Conservation (phyloP, 2,797 vertebrate genomes). For the Adrianichthys oophorus region DNA sequence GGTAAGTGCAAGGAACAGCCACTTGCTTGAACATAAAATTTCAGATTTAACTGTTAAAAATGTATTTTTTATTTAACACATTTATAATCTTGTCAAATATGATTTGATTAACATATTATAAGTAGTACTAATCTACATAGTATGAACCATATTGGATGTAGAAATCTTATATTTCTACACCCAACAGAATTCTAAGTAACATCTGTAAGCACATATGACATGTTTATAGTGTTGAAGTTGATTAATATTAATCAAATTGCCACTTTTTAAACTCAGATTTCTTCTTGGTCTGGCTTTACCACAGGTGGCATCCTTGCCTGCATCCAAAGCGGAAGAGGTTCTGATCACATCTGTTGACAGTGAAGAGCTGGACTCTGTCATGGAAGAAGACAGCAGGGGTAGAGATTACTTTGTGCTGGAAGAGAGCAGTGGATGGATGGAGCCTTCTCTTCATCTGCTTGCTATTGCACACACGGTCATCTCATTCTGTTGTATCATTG, state of each 20-base stretch:
- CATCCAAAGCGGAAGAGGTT: conserved; percentile 71
- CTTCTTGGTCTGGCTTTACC: background rate
- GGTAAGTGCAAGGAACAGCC: conserved; percentile 65
- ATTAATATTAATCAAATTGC: too few species aligned
- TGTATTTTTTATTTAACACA: too few species aligned
- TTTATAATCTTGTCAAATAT: background rate
- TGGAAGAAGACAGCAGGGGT: conserved; percentile 36
- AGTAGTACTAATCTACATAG: too few species aligned
- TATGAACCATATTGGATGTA: too few species aligned
- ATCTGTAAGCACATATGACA: too few species aligned
- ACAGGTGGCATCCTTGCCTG: conserved; percentile 83
- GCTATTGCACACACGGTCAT: conserved; percentile 89
- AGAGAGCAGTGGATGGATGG: conserved; percentile 81
- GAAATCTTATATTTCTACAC: too few species aligned
- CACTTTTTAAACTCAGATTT: background rate
- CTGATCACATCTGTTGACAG: conserved; percentile 12
- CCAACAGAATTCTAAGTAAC: too few species aligned
- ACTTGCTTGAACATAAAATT: background rate
- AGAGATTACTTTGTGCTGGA: conserved; percentile 86
- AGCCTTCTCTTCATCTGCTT: conserved; percentile 81
- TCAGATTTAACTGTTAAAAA: background rate
- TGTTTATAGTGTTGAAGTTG: too few species aligned
- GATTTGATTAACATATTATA: too few species aligned
- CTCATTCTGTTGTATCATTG: conserved; percentile 95
- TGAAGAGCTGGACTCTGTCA: conserved; percentile 19